Evolutionary conservation across 2,113 vertebrate genomes (phyloP).

Genomic region (Cochlearius cochlearius): DNA sequence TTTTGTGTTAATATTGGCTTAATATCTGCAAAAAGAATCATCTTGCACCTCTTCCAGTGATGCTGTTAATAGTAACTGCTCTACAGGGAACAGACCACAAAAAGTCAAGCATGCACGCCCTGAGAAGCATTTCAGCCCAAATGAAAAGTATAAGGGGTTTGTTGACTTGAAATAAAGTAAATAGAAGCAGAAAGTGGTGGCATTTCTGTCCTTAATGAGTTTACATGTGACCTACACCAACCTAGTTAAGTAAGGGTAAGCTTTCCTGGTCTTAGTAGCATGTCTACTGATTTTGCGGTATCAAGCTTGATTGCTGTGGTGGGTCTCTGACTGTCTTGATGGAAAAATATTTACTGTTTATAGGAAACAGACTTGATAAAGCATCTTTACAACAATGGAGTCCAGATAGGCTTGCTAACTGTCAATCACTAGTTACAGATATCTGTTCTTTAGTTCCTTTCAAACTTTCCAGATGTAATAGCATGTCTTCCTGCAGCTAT

Average conservation of each 20-base stretch:
- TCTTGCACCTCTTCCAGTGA: not conserved
- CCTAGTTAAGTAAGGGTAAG: not conserved
- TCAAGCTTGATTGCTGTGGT: not conserved
- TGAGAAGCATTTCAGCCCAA: not conserved
- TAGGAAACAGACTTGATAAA: not conserved
- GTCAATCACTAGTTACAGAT: rapidly evolving
- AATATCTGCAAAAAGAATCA: not conserved
- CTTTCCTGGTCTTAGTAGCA: not conserved
- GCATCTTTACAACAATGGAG: not conserved
- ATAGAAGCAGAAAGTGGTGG: not conserved
- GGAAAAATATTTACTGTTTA: not conserved
- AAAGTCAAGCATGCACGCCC: rapidly evolving
- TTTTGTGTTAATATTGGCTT: not conserved
- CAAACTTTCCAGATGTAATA: not conserved
- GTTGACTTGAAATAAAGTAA: not conserved
- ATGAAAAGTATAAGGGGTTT: not conserved
- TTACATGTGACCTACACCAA: not conserved
- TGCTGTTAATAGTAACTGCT: not conserved
- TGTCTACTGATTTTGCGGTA: not conserved
- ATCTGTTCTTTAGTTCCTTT: not conserved
- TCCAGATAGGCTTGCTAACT: not conserved
- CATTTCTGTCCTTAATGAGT: not conserved
- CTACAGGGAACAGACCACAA: not conserved
- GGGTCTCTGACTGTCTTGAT: not conserved
- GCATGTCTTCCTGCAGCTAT: not conserved